Base-by-base conservation (phyloP, 2,113 vertebrate species). In the Podiceps cristatus region DNA sequence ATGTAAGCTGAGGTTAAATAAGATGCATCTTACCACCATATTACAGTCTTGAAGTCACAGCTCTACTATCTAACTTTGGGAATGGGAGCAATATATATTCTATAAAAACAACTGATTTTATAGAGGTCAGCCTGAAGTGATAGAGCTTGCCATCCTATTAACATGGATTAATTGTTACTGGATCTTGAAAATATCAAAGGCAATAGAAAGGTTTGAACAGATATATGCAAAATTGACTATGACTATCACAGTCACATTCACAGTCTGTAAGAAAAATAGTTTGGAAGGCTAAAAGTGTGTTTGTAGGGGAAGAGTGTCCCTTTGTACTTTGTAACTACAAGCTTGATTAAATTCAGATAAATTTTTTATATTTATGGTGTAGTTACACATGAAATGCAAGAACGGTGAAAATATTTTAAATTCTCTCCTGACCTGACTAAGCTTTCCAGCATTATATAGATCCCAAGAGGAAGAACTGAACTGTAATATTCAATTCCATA, bases 341-440 rank as follows among this genome's bases (percentile, higher is more conserved):
- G 33, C 25, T 79, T 93, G 53, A 75, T 75, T 71, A 81, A 93
- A 92, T 87, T 90, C 77, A 75, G 44, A 85, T 64, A 85, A 93
- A 84, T 78, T 0, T 96, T 93, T 93, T 73, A 88, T 95, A 94
- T 79, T 94, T 91, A 56, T 0, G 1, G 18, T 68, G 22, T 45
- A 56, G 47, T 81, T 88, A 45, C 53, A 86, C 13, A 74, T 37
- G 31, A 84, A 91, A 71, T 82, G 27, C 14, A 94, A 78, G 33
- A 93, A 90, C 40, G 10, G 24, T 68, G 35, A 60, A 90, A 88
- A 82, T 69, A 90, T 85, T 93, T 76, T 31, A 66, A 93, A 95
- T 93, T 91, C 24, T 90, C 20, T 82, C 13, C 49, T 79, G 66
- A 73, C 60, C 22, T 69, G 87, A 96, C 91, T 93, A 72, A 75